phyloP scores from a whole-genome alignment of 2,888 invertebrate species.

The Dryocosmus kuriphilus region DNA sequence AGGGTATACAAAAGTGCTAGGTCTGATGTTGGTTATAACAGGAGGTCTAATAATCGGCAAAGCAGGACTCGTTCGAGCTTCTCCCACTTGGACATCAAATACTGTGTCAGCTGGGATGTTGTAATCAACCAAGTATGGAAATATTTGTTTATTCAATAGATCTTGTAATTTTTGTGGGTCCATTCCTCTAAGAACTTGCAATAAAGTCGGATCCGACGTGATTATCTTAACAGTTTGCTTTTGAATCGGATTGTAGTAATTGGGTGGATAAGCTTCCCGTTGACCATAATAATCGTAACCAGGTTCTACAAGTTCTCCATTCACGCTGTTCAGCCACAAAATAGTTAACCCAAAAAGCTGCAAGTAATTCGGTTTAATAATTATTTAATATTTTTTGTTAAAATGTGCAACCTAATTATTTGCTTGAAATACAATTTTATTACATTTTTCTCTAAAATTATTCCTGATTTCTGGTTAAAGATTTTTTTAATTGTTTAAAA shows the following conservation, averaged over 20 bases:
- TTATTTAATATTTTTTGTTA: neutral
- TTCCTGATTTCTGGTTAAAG: neutral
- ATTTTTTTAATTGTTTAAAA: neutral
- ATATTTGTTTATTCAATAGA: neutral
- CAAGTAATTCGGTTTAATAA: slow-evolving; percentile 1
- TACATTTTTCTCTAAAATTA: neutral
- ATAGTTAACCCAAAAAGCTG: neutral
- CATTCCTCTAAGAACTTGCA: neutral
- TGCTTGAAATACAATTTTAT: neutral
- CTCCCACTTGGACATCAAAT: neutral
- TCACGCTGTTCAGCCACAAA: neutral
- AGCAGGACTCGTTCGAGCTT: neutral
- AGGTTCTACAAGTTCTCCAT: neutral
- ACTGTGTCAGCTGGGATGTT: neutral
- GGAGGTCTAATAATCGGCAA: neutral
- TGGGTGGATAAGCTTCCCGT: neutral
- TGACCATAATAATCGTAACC: neutral
- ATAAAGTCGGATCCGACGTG: neutral
- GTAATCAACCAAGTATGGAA: neutral
- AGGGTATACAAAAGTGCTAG: neutral
- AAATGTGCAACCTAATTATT: neutral
- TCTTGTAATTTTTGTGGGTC: neutral
- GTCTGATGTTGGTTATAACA: neutral
- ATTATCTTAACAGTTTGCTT: neutral
- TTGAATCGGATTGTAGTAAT: neutral